phyloP scores from a whole-genome alignment of 2,113 vertebrate genomes.

The Bubo bubo region DNA sequence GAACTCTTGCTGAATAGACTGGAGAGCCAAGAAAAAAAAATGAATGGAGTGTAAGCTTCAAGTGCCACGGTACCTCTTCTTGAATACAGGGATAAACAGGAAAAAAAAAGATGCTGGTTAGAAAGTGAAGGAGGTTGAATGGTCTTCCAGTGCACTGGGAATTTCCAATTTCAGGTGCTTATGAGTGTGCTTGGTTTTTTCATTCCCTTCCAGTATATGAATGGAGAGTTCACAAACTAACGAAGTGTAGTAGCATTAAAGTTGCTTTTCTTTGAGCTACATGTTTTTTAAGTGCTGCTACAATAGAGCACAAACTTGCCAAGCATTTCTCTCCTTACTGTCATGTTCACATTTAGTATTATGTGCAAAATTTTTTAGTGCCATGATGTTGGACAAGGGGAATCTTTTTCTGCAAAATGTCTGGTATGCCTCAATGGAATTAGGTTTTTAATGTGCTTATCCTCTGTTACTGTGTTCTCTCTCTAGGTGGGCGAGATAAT shows the following conservation, averaged over 20 bases:
- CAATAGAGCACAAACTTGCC: neutral
- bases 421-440: neutral
- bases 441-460: neutral
- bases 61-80: neutral
- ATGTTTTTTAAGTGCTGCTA: neutral
- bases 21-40: neutral
- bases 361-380: neutral
- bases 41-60: neutral
- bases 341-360: neutral
- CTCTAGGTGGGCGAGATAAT: slow-evolving; percentile 89
- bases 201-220: neutral
- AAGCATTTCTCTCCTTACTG: neutral
- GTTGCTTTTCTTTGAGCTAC: neutral
- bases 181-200: neutral
- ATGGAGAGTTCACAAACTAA: neutral
- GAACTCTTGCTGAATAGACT: neutral
- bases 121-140: neutral
- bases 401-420: neutral
- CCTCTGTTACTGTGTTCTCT: neutral
- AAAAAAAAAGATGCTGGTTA: neutral
- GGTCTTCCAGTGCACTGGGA: neutral
- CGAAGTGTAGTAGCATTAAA: neutral
- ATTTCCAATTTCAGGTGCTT: neutral
- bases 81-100: neutral
- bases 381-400: neutral